phyloP scores from a whole-genome alignment of 2,113 vertebrate species.

The Albula goreensis region DNA sequence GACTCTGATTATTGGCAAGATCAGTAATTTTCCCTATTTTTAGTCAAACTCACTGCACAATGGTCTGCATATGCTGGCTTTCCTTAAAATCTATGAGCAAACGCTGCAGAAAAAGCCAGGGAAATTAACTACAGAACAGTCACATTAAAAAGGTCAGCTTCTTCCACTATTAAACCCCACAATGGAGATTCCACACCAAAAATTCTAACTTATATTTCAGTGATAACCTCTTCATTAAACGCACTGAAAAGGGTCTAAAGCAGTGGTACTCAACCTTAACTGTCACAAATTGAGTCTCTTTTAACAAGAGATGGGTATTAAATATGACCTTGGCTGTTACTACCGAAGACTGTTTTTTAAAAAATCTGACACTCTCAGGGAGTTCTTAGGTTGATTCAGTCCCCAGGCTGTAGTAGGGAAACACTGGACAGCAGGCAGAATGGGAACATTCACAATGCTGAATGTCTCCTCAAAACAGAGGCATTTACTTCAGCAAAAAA shows the following conservation, averaged over 20 bases:
- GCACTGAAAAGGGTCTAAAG: not conserved
- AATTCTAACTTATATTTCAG: slow-evolving; percentile 16
- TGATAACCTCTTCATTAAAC: slow-evolving; percentile 24
- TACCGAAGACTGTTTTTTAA: not conserved
- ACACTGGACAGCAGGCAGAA: not conserved
- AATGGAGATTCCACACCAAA: slow-evolving; percentile 19
- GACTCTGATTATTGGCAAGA: not conserved
- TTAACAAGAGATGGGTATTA: slow-evolving; percentile 2
- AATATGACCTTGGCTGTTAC: slow-evolving; percentile 22
- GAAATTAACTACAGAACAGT: slow-evolving; percentile 12
- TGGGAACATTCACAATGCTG: not conserved
- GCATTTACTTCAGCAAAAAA: not conserved
- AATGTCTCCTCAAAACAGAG: not conserved
- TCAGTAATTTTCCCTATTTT: slow-evolving; percentile 15
- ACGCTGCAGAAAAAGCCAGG: not conserved
- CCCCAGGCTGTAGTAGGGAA: not conserved
- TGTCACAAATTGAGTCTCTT: not conserved
- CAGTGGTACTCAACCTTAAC: not conserved
- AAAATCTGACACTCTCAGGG: slow-evolving; percentile 29
- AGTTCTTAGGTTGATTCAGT: slow-evolving; percentile 36
- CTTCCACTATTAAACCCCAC: slow-evolving; percentile 12
- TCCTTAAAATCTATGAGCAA: not conserved
- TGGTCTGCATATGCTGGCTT: not conserved
- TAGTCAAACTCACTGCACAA: not conserved
- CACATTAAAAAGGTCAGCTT: slow-evolving; percentile 25